Conservation (phyloP, 2,888 invertebrate genomes). For the Encarsia formosa region DNA sequence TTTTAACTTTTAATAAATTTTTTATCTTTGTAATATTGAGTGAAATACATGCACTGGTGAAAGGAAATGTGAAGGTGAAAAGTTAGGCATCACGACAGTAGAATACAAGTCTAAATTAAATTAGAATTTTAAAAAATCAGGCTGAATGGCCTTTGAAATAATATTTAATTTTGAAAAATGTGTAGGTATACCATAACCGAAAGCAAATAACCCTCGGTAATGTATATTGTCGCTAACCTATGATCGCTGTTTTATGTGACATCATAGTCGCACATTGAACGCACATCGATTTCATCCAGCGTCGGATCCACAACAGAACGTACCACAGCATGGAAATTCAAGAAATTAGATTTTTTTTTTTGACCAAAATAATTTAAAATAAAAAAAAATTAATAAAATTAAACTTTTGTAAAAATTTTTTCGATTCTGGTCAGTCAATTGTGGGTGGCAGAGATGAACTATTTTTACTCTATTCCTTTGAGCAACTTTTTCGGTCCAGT, state of each 20-base stretch:
- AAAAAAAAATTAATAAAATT: too few species aligned
- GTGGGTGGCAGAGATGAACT: too few species aligned
- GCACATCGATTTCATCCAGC: constrained; percentile 33
- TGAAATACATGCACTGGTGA: not conserved
- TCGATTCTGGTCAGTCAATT: too few species aligned
- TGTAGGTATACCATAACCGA: constrained; percentile 24
- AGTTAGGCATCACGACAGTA: constrained; percentile 7
- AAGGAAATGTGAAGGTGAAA: constrained; percentile 2
- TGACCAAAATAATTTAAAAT: too few species aligned
- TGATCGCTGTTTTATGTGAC: constrained; percentile 49
- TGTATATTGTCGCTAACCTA: constrained; percentile 50
- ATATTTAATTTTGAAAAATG: constrained; percentile 5
- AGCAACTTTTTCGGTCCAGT: too few species aligned
- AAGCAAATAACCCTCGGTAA: constrained; percentile 36
- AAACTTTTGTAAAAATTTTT: too few species aligned
- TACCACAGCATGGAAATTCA: constrained; percentile 49
- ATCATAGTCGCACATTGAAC: constrained; percentile 49
- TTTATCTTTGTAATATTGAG: too few species aligned
- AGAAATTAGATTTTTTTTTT: too few species aligned
- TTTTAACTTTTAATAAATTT: too few species aligned
- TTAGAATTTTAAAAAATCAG: not conserved
- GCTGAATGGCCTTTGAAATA: not conserved
- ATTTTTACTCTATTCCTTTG: too few species aligned
- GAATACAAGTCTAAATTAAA: constrained; percentile 3
- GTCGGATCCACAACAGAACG: constrained; percentile 43